Base-by-base conservation (phyloP, 2,797 vertebrate genomes). In the Neostethus bicornis region DNA sequence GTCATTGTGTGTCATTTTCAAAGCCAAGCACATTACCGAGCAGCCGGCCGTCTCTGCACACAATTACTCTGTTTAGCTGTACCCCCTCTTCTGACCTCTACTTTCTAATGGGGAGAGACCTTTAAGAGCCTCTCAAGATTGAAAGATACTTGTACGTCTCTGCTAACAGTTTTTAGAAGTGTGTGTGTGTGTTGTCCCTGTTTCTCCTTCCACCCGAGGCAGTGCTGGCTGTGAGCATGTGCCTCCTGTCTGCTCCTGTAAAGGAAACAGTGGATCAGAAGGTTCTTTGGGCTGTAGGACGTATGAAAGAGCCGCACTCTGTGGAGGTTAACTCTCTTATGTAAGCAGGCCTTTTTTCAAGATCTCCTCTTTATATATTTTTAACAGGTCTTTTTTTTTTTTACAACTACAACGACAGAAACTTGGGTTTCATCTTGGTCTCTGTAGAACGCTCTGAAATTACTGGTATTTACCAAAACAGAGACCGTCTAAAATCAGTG, bases 51-150 rank as follows among this genome's bases (percentile, higher is more conserved):
- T n/a, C n/a, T n/a, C n/a, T n/a, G n/a, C n/a, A n/a, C n/a, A n/a
- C n/a, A n/a, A n/a, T n/a, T n/a, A n/a, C n/a, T n/a, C n/a, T n/a
- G n/a, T n/a, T n/a, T n/a, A n/a, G n/a, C n/a, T n/a, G n/a, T n/a
- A n/a, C n/a, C n/a, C n/a, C n/a, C n/a, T n/a, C n/a, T 59, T 62
- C 84, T 78, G 88, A 87, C 90, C 90, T 86, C 76, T 70, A 72
- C 84, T 77, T 82, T 78, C 65, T 80, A 88, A 86, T 87, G 78
- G 77, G 77, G 60, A 55, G 60, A 70, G 61, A 81, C 81, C 83
- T 89, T 90, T 78, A 75, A 85, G 80, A 65, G 58, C 53, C 74
- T 84, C 80, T 90, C 79, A 81, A 68, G 72, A 79, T 69, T 66
- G 56, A 80, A 86, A 77, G 29, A 84, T 70, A 38, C 76, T 78